phyloP scores from a whole-genome alignment of 2,888 invertebrate genomes.

The Ecliptopera silaceata region DNA sequence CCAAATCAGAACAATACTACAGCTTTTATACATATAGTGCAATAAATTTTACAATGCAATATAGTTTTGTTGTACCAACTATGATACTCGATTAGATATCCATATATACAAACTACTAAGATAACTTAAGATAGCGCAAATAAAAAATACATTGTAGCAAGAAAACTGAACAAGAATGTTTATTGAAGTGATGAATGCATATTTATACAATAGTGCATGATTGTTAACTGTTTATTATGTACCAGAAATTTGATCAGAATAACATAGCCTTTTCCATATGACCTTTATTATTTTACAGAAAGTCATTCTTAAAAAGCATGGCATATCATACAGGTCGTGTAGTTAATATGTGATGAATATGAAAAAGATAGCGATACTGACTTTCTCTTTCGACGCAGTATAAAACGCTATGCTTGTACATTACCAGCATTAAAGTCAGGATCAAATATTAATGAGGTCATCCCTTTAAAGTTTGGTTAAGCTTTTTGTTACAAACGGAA shows the following conservation, averaged over 20 bases:
- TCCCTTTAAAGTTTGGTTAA: constrained; percentile 6
- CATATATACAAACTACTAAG: not conserved
- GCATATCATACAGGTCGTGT: not conserved
- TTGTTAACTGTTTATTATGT: not conserved
- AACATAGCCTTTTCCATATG: constrained; percentile 2
- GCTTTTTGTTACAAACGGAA: constrained; percentile 14
- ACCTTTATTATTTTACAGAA: not conserved
- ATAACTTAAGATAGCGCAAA: not conserved
- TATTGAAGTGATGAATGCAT: constrained; percentile 6
- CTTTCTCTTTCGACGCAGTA: constrained; percentile 1
- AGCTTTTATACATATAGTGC: constrained; percentile 4
- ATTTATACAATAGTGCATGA: constrained; percentile 1
- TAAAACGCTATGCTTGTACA: constrained; percentile 6
- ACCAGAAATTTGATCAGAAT: not conserved
- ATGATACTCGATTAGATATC: not conserved
- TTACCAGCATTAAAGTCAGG: not conserved
- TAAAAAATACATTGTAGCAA: not conserved
- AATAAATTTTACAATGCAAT: constrained; percentile 4
- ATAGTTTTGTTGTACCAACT: not conserved
- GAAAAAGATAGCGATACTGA: not conserved
- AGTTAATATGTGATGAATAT: not conserved
- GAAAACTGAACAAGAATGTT: not conserved
- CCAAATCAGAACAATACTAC: constrained; percentile 20
- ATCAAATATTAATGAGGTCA: too few relatives aligned
- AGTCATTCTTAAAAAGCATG: not conserved